Evolutionary conservation across 2,888 invertebrate genomes (phyloP).

Genomic region (Apomyelois bistriatella): DNA sequence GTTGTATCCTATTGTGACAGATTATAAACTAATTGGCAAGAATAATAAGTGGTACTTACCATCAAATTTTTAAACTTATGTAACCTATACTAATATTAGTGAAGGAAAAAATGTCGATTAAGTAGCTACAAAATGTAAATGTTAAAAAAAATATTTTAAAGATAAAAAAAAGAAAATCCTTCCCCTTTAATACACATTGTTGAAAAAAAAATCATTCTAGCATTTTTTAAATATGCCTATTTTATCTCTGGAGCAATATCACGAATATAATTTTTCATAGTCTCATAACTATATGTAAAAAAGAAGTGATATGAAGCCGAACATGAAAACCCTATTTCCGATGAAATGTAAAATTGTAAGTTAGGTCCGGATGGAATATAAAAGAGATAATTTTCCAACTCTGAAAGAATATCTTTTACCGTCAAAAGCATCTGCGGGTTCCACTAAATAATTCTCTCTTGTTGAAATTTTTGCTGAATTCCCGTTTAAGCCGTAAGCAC

Average conservation of each 20-base stretch:
- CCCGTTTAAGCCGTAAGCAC: background rate
- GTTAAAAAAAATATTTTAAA: too few species aligned
- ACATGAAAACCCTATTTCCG: constrained; percentile 7
- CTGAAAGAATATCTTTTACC: constrained; percentile 9
- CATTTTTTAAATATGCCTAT: too few species aligned
- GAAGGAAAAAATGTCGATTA: too few species aligned
- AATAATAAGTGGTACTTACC: too few species aligned
- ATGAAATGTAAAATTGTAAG: constrained; percentile 1
- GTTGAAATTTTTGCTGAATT: constrained; percentile 1
- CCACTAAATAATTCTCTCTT: constrained; percentile 8
- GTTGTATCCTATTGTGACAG: background rate
- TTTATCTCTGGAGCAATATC: background rate
- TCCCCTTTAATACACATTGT: too few species aligned
- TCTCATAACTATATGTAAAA: background rate
- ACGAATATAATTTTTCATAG: background rate
- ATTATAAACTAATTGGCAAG: too few species aligned
- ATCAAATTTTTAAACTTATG: too few species aligned
- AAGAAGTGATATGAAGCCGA: background rate
- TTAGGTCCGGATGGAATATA: constrained; percentile 1
- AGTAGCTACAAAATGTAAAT: too few species aligned
- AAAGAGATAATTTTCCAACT: constrained; percentile 11
- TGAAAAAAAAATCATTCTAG: too few species aligned
- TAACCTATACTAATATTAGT: too few species aligned
- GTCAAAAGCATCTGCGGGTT: constrained; percentile 9
- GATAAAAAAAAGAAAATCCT: too few species aligned